Base-by-base conservation (phyloP, 2,888 invertebrate species). In the Melieria crassipennis region DNA sequence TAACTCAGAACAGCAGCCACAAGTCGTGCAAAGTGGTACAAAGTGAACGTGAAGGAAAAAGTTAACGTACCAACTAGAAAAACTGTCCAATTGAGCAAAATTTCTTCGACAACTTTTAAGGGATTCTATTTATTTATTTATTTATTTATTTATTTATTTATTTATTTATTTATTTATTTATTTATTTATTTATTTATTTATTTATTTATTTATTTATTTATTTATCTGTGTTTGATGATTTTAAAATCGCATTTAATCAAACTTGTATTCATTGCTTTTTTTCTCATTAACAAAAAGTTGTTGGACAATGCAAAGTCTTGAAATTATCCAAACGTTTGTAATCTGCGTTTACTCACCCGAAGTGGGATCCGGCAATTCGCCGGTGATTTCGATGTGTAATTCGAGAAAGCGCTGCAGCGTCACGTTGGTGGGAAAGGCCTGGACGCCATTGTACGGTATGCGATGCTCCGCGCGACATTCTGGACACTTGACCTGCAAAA, bases 381-480 rank as follows among this genome's bases (percentile, higher is more conserved):
- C 96, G 68, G 95, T 94, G 76, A 96, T 96, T 87, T 96, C 94
- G 85, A 95, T 94, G 85, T 97, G 97, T 72, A 98, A 90, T 85
- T 98, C 98, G 82, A 98, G 89, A 87, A 98, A 98, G 80, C 97
- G 91, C 87, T 96, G 95, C 64, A 98, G 90, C 73, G 98, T 98
- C 55, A 98, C 96, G 88, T 98, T 98, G 84, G 96, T 97, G 67
- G 98, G 98, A 86, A 96, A 98, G 75, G 95, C 95, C 84, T 95
- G 94, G 5, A 96, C 93, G 58, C 98, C 98, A 88, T 95, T 95
- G 88, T 96, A 96, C 60, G 98, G 97, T 83, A 98, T 96, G 79
- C 97, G 91, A 89, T 98, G 98, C 88, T 98, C 98, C 72, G 97
- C 96, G 75, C 98, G 92, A 87, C 98, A 98, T 91, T 98, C 98